Conservation (phyloP, 2,888 invertebrate species). For the Ptychoptera albimana region DNA sequence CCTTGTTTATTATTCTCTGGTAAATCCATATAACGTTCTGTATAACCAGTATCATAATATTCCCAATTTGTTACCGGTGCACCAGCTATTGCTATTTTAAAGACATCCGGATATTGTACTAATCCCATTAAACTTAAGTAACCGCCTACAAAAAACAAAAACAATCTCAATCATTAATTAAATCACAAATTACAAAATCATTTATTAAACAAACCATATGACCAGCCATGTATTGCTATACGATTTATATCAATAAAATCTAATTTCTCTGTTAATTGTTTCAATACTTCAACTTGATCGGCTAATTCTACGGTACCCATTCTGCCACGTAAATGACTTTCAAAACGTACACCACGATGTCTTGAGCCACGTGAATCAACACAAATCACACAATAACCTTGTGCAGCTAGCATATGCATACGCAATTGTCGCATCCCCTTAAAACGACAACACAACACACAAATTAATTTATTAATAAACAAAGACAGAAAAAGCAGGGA, state of each 20-base stretch:
- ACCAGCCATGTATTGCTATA: conserved; percentile 96
- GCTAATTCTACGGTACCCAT: conserved; percentile 90
- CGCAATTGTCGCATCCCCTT: conserved; percentile 80
- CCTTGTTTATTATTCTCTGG: conserved; percentile 61
- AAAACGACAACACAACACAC: conserved; percentile 2
- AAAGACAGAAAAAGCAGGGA: neutral
- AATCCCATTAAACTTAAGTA: conserved; percentile 91
- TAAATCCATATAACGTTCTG: conserved; percentile 91
- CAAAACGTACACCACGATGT: conserved; percentile 83
- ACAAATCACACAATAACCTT: conserved; percentile 91
- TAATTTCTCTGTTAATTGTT: conserved; percentile 66
- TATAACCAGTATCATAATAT: conserved; percentile 96
- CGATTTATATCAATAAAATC: conserved; percentile 83
- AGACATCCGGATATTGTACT: conserved; percentile 80
- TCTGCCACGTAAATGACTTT: conserved; percentile 71
- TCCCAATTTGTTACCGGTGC: conserved; percentile 97
- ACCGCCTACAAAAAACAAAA: conserved; percentile 40
- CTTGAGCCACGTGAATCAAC: conserved; percentile 93
- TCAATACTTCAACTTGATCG: conserved; percentile 90
- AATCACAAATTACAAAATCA: neutral
- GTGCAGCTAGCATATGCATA: conserved; percentile 87
- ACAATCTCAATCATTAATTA: neutral
- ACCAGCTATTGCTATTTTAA: conserved; percentile 91
- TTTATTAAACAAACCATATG: conserved; percentile 52
- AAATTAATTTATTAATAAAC: neutral